Base-by-base conservation (phyloP, 2,113 vertebrate genomes). In the Paraplagusia blochii region DNA sequence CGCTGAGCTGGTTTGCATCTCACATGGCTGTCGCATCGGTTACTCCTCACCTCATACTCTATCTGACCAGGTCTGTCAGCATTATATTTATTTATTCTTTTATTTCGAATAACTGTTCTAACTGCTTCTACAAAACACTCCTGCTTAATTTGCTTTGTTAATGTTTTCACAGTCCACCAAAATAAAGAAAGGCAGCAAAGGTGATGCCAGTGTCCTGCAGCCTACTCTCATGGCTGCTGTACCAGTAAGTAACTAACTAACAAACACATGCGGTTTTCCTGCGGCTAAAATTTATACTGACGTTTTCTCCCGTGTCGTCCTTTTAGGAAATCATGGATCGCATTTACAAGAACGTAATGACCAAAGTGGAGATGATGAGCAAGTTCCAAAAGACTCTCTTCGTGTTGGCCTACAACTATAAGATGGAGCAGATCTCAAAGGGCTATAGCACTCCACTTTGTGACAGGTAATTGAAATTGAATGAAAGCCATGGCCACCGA, bases 181-280 rank as follows among this genome's bases (percentile, higher is more conserved):
- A 90, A 99, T 99, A 78, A 99, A 99, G 87, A 98, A 95, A 83
- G 97, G 97, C 86, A 99, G 96, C 85, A 98, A 94, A 91, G 97
- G 97, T 11, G 97, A 99, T 64, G 93, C 95, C 58, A 95, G 92
- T 22, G 79, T 92, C 11, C 88, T 99, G 53, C 94, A 89, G 68
- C 97, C 97, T 39, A 98, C 97, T 6, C 90, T 99, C 14, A 98
- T 99, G 95, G 97, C 97, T 58, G 93, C 97, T 74, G 97, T 99
- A 15, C 97, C 97, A 22, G 97, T 99, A 90, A 94, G 93, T 81
- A 11, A 7, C 19, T 14, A 5, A 40, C 11, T 2, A 33, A 15
- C 1, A 42, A 1, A 12, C 4, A 13, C 38, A 40, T 40, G 38
- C 38, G 1, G 12, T 12, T 40, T 40, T 11, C 10, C 9, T 40